These are phyloP conservation scores for Canis aureus DNA, from an alignment of 2,113 vertebrate species.

Conservation along the genomic window DNA sequence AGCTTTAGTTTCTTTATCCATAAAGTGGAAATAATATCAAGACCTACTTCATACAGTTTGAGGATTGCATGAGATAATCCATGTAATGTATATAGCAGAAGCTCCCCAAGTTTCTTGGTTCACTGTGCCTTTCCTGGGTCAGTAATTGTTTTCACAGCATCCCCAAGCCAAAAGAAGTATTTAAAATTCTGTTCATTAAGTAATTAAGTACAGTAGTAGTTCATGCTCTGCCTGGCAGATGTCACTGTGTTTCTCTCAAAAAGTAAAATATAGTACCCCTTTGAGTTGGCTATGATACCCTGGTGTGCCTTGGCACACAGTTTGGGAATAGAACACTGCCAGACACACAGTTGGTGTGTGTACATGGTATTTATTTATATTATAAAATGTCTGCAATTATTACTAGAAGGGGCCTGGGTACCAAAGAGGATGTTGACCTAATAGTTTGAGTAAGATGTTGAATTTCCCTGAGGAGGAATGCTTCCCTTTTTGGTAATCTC, in stretches of 20 bases:
- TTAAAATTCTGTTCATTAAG: constrained; percentile 35
- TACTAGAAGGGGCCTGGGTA: not conserved
- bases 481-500: not conserved
- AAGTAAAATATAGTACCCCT: constrained; percentile 26
- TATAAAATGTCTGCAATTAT: constrained; percentile 13
- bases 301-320: not conserved
- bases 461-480: not conserved
- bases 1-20: not conserved
- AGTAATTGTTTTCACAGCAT: constrained; percentile 20
- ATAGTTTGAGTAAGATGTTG: constrained; percentile 43
- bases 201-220: constrained; percentile 15
- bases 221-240: not conserved
- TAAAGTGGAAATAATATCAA: constrained; percentile 49
- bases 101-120: not conserved
- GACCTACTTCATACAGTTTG: not conserved
- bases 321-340: constrained; percentile 1
- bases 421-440: not conserved
- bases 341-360: not conserved
- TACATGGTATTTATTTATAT: not conserved
- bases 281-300: not conserved
- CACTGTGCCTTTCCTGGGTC: not conserved
- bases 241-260: constrained; percentile 33
- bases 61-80: constrained; percentile 28
- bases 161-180: not conserved
- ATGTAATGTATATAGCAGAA: not conserved